Conservation (phyloP, 2,888 invertebrate genomes). For the Eupeodes luniger region DNA sequence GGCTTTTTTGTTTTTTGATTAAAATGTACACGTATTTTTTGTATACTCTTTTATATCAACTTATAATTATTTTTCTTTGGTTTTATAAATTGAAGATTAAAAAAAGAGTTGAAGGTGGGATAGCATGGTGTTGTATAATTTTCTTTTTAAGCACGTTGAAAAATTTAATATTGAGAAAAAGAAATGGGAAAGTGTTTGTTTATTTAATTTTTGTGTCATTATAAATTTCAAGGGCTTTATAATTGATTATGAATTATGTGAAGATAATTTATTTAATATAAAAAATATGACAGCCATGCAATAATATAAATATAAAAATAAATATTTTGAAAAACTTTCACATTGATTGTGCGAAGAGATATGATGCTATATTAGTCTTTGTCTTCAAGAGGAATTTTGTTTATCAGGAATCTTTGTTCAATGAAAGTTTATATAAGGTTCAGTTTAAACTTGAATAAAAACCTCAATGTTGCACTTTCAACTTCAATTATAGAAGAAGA, state of each 20-base stretch:
- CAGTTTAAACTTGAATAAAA: no score
- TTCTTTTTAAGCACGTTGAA: slow-evolving; percentile 22
- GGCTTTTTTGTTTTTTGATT: slow-evolving; percentile 45
- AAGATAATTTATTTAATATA: slow-evolving; percentile 32
- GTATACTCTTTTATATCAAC: not conserved
- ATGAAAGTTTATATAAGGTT: not conserved
- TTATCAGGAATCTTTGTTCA: not conserved
- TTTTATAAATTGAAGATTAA: not conserved
- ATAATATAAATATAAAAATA: slow-evolving; percentile 13
- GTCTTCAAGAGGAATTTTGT: not conserved
- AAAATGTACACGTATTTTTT: slow-evolving; percentile 9
- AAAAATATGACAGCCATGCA: slow-evolving; percentile 33
- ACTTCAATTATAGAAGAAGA: no score
- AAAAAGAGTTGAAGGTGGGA: slow-evolving; percentile 36
- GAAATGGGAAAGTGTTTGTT: slow-evolving; percentile 42
- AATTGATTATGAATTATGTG: slow-evolving; percentile 59
- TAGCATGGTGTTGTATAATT: slow-evolving; percentile 47
- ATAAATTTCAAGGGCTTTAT: slow-evolving; percentile 26
- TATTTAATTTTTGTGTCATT: slow-evolving; percentile 15
- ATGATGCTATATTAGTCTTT: slow-evolving; percentile 28
- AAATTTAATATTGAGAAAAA: slow-evolving; percentile 32
- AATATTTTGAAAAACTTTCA: slow-evolving; percentile 52
- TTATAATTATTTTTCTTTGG: slow-evolving; percentile 12
- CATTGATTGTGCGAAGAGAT: slow-evolving; percentile 27
- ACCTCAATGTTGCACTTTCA: no score